Conservation (phyloP, 2,797 vertebrate genomes). For the Thalassophryne amazonica region DNA sequence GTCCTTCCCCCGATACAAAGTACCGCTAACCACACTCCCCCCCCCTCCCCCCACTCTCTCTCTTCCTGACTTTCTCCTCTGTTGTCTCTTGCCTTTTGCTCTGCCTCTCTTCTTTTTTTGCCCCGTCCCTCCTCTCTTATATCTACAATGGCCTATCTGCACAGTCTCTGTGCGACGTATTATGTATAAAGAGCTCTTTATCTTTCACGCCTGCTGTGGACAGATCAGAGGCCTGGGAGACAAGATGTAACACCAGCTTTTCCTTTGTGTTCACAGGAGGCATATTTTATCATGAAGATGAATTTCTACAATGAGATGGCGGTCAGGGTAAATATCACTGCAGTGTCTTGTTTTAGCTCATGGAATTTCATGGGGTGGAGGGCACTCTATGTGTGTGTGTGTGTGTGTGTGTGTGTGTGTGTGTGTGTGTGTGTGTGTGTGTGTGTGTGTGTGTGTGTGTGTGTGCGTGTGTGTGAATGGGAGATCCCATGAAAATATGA, state of each 20-base stretch:
- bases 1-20: slow-evolving; percentile 90
- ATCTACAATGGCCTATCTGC: slow-evolving; percentile 71
- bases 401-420: slow-evolving; percentile 26
- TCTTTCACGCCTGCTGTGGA: slow-evolving; percentile 87
- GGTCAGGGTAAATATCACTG: slow-evolving; percentile 98
- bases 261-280: slow-evolving; percentile 90
- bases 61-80: slow-evolving; percentile 52
- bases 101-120: slow-evolving; percentile 27
- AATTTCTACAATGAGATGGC: slow-evolving; percentile 97
- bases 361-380: slow-evolving; percentile 67
- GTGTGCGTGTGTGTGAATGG: too few relatives aligned
- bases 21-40: slow-evolving; percentile 79
- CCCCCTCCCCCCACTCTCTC: slow-evolving; percentile 47
- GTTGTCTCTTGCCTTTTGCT: slow-evolving; percentile 35
- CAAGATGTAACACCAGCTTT: slow-evolving; percentile 82
- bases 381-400: slow-evolving; percentile 15
- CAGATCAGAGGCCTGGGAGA: slow-evolving; percentile 83
- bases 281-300: slow-evolving; percentile 97
- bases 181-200: slow-evolving; percentile 96
- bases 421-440: too few relatives aligned
- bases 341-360: slow-evolving; percentile 88
- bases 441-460: too few relatives aligned
- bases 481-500: too few relatives aligned
- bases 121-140: slow-evolving; percentile 17
- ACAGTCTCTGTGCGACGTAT: slow-evolving; percentile 86